Evolutionary conservation across 2,797 vertebrate species (phyloP).

Genomic region (Anabacerthia variegaticeps): DNA sequence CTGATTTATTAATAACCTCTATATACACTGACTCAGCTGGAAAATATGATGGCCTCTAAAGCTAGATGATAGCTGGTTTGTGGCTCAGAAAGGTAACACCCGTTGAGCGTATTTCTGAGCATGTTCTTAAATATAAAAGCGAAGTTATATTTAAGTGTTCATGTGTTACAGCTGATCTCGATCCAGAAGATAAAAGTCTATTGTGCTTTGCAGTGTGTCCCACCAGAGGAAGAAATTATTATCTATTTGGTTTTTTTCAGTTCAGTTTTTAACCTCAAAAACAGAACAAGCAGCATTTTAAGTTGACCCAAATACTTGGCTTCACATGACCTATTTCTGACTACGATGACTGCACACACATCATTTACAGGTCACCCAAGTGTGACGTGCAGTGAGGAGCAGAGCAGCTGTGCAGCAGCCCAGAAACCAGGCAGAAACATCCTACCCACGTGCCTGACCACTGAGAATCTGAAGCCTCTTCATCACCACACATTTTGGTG

Average conservation of each 20-base stretch:
- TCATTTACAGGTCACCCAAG: not conserved
- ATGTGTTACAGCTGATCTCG: not conserved
- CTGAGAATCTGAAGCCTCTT: not conserved
- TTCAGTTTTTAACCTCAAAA: not conserved
- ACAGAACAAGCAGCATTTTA: not conserved
- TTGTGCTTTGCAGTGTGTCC: not conserved
- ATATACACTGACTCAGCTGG: not conserved
- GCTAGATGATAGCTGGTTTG: not conserved
- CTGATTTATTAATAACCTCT: slow-evolving; percentile 30
- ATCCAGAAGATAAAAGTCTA: not conserved
- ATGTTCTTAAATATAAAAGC: not conserved
- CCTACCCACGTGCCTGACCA: not conserved
- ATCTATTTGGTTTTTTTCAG: not conserved
- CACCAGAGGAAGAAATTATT: not conserved
- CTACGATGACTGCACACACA: not conserved
- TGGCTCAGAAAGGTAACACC: not conserved
- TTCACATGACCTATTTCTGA: not conserved
- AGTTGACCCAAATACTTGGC: not conserved
- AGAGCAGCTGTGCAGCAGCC: not conserved
- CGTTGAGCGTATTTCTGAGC: not conserved
- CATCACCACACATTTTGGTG: not conserved
- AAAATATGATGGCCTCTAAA: not conserved
- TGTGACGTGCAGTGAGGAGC: not conserved
- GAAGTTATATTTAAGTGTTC: not conserved
- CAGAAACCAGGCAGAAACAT: not conserved